Conservation (phyloP, 1,140 invertebrate species). For the Aphaenogaster ashmeadi region DNA sequence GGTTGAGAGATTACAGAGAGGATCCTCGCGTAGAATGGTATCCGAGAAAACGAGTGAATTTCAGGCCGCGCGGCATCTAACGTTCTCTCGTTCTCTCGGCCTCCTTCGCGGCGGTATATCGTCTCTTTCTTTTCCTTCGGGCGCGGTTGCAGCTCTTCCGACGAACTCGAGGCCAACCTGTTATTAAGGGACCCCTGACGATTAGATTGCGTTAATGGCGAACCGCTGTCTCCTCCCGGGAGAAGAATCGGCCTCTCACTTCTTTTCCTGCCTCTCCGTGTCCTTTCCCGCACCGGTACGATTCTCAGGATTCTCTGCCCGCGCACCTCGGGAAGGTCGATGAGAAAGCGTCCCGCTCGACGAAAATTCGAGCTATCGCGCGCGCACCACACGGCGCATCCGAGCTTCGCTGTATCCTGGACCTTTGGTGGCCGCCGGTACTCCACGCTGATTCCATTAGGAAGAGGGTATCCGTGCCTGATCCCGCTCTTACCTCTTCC, state of each 20-base stretch:
- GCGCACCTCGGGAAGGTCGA: not conserved
- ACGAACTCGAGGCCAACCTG: conserved; percentile 72
- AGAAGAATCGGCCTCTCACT: conserved; percentile 65
- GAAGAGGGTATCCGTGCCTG: conserved; percentile 37
- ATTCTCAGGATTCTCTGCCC: not conserved
- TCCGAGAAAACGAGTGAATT: conserved; percentile 79
- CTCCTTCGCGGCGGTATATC: conserved; percentile 35
- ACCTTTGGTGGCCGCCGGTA: conserved; percentile 32
- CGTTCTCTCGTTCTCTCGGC: not conserved
- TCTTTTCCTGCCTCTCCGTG: conserved; percentile 24
- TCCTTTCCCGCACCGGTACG: conserved; percentile 3
- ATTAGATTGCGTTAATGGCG: conserved; percentile 80
- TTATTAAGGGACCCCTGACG: conserved; percentile 78
- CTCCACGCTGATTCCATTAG: conserved; percentile 69
- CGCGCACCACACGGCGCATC: not conserved
- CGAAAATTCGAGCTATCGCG: conserved; percentile 57
- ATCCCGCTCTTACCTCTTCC: conserved; percentile 46
- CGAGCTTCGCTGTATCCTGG: not conserved
- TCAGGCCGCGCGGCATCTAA: conserved; percentile 62
- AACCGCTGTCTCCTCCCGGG: conserved; percentile 75
- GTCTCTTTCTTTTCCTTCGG: conserved; percentile 31
- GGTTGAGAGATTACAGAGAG: conserved; percentile 73
- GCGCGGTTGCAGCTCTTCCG: conserved; percentile 41
- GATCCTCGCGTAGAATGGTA: conserved; percentile 63
- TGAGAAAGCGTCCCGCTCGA: conserved; percentile 28